Evolutionary conservation across 2,888 invertebrate species (phyloP).

Genomic region (Scaptomyza flava): DNA sequence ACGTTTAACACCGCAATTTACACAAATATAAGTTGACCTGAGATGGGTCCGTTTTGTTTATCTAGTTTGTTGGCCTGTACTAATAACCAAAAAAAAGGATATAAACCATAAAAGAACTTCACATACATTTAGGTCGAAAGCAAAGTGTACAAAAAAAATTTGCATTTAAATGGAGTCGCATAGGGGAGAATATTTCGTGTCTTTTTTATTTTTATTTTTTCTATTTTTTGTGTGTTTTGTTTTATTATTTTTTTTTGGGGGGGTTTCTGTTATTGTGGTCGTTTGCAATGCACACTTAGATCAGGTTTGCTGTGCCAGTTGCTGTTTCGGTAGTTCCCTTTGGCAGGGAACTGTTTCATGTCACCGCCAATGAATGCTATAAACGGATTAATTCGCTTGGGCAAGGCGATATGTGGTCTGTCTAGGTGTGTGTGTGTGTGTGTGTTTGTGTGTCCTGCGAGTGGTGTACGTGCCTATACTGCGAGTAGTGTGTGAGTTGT

Average conservation of each 20-base stretch:
- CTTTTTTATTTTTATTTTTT: conserved; percentile 3
- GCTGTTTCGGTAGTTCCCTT: conserved; percentile 18
- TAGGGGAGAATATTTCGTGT: conserved; percentile 10
- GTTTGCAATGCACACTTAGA: conserved; percentile 23
- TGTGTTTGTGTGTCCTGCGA: conserved; percentile 14
- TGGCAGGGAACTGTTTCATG: conserved; percentile 50
- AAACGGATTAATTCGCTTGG: conserved; percentile 77
- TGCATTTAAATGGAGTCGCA: conserved; percentile 73
- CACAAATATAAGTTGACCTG: conserved; percentile 29
- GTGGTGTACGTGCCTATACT: conserved; percentile 6
- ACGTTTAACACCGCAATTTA: conserved; percentile 70
- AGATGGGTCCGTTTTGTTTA: conserved; percentile 10
- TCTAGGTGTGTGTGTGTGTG: conserved; percentile 14
- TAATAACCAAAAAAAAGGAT: conserved; percentile 51
- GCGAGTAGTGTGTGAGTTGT: conserved; percentile 15
- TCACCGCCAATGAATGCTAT: conserved; percentile 75
- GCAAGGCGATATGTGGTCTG: conserved; percentile 46
- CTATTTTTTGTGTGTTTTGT: neutral
- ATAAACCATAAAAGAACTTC: conserved; percentile 47
- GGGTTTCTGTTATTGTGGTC: conserved; percentile 23
- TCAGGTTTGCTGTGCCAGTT: conserved; percentile 27
- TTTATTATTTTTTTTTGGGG: conserved; percentile 7
- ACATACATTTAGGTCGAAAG: conserved; percentile 67
- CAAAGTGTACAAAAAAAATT: conserved; percentile 60
- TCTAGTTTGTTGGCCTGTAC: conserved; percentile 35